Evolutionary conservation across 1,140 invertebrate genomes (phyloP), one percentile per base, ranked within the genome.

Genomic region (Rhopalosiphum padi): DNA sequence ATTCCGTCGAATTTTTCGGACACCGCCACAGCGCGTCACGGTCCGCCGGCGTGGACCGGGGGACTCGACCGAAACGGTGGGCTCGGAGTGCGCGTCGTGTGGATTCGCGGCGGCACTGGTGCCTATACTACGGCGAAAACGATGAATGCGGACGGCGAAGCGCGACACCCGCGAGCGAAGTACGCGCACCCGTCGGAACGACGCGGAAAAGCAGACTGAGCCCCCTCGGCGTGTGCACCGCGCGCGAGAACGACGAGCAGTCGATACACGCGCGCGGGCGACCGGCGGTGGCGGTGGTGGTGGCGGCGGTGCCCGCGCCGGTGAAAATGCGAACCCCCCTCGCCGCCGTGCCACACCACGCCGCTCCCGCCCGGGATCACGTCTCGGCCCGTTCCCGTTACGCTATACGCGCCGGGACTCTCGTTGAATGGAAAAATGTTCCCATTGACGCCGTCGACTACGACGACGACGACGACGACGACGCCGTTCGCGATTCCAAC

Each of bases 391-490:
- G 48, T 86, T 85, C 91, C 91, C 82, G 77, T 92, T 93, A 93
- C 91, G 77, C 77, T 82, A 37, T 30, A 43, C 90, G 68, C 48
- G 48, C 68, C 37, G 48, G 91, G 41, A 83, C 46, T 55, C 91
- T 93, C 91, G 43, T 55, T 93, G 91, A 93, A 93, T 93, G 91
- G 91, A 93, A 91, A 93, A 83, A 21, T 41, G 85, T 85, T 93
- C 77, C 82, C 91, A 93, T 93, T 93, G 91, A 93, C 91, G 60
- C 43, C 89, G 55, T 22, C 37, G n/a, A n/a, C 46, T 46, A 41
- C 43, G 43, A 30, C 43, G 91, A 92, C 91, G 37, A 37, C 37
- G 37, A 37, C 25, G 41, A 41, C 85, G 35, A n/a, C 87, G 48
- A n/a, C 85, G 35, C 88, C 37, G 53, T 43, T 90, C 88, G 51